Evolutionary conservation across 2,113 vertebrate species (phyloP), one percentile per base, ranked within the genome.

Genomic region (Nothocercus julius): DNA sequence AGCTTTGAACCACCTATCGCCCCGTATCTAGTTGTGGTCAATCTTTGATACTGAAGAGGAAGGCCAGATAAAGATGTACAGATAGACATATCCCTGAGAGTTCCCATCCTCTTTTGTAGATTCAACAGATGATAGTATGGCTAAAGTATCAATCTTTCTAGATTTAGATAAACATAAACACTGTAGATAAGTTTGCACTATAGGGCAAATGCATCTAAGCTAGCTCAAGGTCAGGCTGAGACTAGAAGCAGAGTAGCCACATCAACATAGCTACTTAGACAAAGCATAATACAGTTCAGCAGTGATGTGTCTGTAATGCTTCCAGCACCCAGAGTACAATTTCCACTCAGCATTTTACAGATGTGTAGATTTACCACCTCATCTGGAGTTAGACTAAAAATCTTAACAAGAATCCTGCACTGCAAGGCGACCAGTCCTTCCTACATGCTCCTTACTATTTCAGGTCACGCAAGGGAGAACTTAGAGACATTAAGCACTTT

Each of bases 271-370:
- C 72, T 77, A 27, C 42, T 16, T 67, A 92, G 82, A 88, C 85
- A 95, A 95, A 88, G 54, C 34, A 88, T 93, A 96, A 94, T 85
- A 72, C 80, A 92, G 12, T 74, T n/a, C 90, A 96, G 92, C 54
- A 88, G 80, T 47, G 34, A 79, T 62, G 49, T 36, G 34, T 74
- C 82, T 92, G 80, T 4, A 2, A 40, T 78, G 27, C 54, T 85
- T 96, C 85, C 90, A 93, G 63, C 63, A 87, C 27, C 18, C 56
- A 67, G 40, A 85, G 49, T 54, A 63, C 9, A 76, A 85, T 85
- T 90, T 83, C 79, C 93, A 27, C 53, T 90, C 80, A 74, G 64
- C 36, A 27, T 42, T 78, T 61, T 92, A 81, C 83, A 92, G 92
- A 94, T 94, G 80, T 84, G 61, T 77, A 82, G 45, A 90, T 83